Percentiles rank a stretch among this genome's conserved stretches.
Conservation (phyloP, 2,888 invertebrate species). For the Morpho achilles region DNA sequence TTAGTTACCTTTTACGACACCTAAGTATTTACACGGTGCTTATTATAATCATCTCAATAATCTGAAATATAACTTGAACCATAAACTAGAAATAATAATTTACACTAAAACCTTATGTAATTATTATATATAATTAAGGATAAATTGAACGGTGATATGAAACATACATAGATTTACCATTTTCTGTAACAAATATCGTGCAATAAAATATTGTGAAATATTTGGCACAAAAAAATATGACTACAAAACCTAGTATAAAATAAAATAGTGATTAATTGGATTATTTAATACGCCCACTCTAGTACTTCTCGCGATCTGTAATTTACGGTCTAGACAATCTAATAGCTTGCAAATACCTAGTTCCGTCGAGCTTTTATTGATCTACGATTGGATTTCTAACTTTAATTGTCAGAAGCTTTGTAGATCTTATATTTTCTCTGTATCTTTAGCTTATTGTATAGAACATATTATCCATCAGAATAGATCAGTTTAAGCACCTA, state of each 20-base stretch:
- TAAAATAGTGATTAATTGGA: neutral
- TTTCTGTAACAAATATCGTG: neutral
- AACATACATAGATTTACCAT: too few species aligned
- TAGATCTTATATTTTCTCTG: neutral
- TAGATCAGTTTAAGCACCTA: too few species aligned
- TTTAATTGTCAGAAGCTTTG: conserved; percentile 24
- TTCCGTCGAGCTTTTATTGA: conserved; percentile 46
- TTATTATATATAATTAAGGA: too few species aligned
- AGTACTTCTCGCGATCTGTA: conserved; percentile 11
- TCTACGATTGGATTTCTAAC: conserved; percentile 41
- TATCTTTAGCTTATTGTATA: too few species aligned
- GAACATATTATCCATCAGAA: too few species aligned
- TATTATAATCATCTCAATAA: too few species aligned
- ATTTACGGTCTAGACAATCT: conserved; percentile 50
- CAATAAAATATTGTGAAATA: conserved; percentile 6
- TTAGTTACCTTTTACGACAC: too few species aligned
- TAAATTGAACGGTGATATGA: too few species aligned
- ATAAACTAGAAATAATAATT: too few species aligned
- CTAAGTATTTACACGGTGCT: too few species aligned
- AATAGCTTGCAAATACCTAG: conserved; percentile 44
- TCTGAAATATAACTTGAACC: too few species aligned
- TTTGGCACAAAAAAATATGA: conserved; percentile 7
- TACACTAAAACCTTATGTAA: too few species aligned
- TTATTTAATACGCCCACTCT: conserved; percentile 13
- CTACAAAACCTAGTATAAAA: conserved; percentile 1